Base-by-base conservation (phyloP, 2,888 invertebrate species). In the Erebia ligea region DNA sequence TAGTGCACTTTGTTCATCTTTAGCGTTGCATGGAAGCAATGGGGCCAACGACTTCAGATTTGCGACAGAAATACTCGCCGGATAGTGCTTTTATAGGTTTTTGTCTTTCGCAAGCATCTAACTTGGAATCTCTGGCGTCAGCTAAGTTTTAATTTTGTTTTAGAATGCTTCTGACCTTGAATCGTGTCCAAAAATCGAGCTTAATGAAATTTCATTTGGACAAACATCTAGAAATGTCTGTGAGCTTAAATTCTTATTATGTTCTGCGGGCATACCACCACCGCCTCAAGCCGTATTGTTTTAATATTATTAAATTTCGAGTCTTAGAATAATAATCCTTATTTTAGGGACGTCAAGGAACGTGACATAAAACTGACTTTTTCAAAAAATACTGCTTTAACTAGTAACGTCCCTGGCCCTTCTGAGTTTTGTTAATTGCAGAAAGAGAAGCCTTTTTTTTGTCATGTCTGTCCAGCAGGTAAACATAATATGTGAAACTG, bases 1-100 rank as follows among this genome's bases (percentile, higher is more conserved):
- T 66, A 66, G 66, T 68, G 73, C 69, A 75, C 69, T 73, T 73
- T 67, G 70, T 68, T 71, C 71, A 66, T 66, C 58, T 72, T 71
- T 69, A 69, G 64, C 72, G 69, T 71, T 66, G 72, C 74, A 71
- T 74, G 83, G 77, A 84, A 82, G 84, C 86, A 87, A 89, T 88
- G 88, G 84, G 89, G 81, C 79, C 88, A 84, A 80, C 84, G 88
- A 87, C 89, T 84, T 79, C 75, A 76, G 76, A 77, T 79, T 57
- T 71, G 71, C 70, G 61, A 70, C 64, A 58, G 70, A 68, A 73
- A 48, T 57, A 62, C 62, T 68, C 61, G 19, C 61, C 54, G 40
- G 56, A 62, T 64, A 68, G 68, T 57, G 59, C 61, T 68, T 71
- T 71, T 64, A 71, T 71, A 59, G 63, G 56, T 58, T 67, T 68